These are phyloP conservation scores for Anomalospiza imberbis DNA, from an alignment of 2,797 vertebrate species.

Conservation along the genomic window DNA sequence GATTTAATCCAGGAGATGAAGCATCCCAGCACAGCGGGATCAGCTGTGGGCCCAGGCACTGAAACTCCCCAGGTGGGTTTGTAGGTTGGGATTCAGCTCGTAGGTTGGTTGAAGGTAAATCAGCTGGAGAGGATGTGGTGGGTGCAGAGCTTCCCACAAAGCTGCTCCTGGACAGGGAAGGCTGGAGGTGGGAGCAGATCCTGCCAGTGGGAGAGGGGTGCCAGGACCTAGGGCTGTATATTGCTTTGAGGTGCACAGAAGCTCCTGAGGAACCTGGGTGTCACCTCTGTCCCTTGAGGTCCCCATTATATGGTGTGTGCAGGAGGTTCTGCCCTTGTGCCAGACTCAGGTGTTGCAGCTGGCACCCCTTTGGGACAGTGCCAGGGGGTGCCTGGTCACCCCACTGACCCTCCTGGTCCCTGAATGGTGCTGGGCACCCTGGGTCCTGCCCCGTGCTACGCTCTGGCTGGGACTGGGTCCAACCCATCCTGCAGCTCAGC, in stretches of 20 bases:
- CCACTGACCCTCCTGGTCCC: neutral
- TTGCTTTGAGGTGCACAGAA: neutral
- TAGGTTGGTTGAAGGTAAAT: neutral
- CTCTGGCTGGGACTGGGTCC: neutral
- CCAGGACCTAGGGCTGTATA: neutral
- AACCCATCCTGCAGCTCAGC: neutral
- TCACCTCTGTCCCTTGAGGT: neutral
- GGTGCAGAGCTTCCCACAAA: neutral
- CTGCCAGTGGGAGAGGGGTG: neutral
- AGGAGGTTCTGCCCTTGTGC: neutral
- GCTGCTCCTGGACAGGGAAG: neutral
- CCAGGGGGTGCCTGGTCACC: neutral
- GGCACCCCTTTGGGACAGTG: neutral
- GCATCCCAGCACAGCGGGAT: fast-evolving
- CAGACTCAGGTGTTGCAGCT: neutral
- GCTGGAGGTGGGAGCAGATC: neutral
- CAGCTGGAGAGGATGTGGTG: fast-evolving
- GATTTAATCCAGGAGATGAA: neutral
- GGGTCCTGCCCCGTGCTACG: fast-evolving
- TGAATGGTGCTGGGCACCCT: fast-evolving
- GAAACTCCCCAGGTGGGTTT: neutral
- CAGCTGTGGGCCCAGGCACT: neutral
- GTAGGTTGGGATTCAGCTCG: fast-evolving
- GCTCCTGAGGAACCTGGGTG: neutral
- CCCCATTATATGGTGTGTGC: fast-evolving